Conservation (phyloP, 2,888 invertebrate genomes). For the Electrophaes corylata region DNA sequence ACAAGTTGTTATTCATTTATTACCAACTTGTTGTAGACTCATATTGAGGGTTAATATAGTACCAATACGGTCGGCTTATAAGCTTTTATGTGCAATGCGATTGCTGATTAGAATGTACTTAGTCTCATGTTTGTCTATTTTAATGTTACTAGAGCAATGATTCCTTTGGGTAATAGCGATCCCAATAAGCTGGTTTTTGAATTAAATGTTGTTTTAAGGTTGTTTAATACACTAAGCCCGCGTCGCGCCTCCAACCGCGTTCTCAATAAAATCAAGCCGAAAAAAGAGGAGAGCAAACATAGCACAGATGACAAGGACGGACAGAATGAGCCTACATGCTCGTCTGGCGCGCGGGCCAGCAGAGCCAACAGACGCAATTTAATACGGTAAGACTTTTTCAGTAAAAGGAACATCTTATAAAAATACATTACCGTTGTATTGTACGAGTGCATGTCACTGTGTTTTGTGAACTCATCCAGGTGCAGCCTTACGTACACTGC, state of each 20-base stretch:
- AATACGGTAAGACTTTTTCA: constrained; percentile 63
- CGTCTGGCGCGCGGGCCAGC: constrained; percentile 68
- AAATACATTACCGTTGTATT: no score
- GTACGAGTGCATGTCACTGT: no score
- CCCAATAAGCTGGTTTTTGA: neutral
- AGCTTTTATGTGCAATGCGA: no score
- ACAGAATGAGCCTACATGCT: constrained; percentile 76
- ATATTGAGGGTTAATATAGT: no score
- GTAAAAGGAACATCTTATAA: no score
- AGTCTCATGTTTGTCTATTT: neutral
- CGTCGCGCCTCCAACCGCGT: constrained; percentile 88
- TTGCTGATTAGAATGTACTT: no score
- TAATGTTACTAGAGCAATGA: neutral
- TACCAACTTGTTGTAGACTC: no score
- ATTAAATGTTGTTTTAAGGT: constrained; percentile 60
- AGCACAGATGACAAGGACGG: constrained; percentile 70
- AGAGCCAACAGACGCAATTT: constrained; percentile 82
- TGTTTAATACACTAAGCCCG: constrained; percentile 86
- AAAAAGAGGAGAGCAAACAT: constrained; percentile 71
- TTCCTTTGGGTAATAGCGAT: neutral
- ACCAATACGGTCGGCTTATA: no score
- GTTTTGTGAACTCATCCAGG: no score
- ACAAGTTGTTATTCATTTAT: no score
- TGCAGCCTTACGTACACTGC: no score
- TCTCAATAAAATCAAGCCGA: constrained; percentile 81